Conservation (phyloP, 2,888 invertebrate genomes). For the Ganaspis brasiliensis region DNA sequence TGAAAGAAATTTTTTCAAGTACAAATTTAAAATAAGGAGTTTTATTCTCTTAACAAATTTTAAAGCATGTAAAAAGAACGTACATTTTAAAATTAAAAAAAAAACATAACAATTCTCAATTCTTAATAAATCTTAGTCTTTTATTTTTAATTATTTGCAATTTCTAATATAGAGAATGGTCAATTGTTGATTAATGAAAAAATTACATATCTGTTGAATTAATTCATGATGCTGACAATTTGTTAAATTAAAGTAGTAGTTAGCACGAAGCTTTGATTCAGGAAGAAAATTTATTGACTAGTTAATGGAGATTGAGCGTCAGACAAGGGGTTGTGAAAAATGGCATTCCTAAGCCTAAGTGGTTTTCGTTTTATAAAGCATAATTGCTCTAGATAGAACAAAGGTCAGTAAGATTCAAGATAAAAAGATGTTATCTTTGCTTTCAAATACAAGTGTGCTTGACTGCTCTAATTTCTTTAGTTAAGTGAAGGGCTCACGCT, state of each 20-base stretch:
- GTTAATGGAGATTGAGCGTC: slow-evolving; percentile 33
- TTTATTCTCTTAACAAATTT: too few relatives aligned
- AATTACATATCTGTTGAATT: background rate
- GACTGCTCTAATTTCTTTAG: slow-evolving; percentile 21
- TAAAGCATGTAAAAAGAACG: too few relatives aligned
- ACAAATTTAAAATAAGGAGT: too few relatives aligned
- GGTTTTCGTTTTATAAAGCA: slow-evolving; percentile 25
- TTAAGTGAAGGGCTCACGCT: slow-evolving; percentile 15
- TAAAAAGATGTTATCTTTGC: slow-evolving; percentile 44
- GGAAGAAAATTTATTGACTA: slow-evolving; percentile 16
- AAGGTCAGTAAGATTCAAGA: slow-evolving; percentile 52
- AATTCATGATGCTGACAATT: background rate
- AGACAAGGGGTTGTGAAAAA: slow-evolving; percentile 29
- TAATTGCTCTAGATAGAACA: slow-evolving; percentile 48
- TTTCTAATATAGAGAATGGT: too few relatives aligned
- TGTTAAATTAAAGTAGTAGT: slow-evolving; percentile 9
- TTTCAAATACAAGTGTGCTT: slow-evolving; percentile 6
- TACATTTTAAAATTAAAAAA: too few relatives aligned
- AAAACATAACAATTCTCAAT: too few relatives aligned
- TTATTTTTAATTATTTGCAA: too few relatives aligned
- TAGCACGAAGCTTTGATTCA: background rate
- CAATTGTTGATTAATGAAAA: background rate
- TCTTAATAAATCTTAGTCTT: too few relatives aligned
- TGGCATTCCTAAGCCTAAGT: slow-evolving; percentile 8
- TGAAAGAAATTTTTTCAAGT: too few relatives aligned